Conservation (phyloP, 2,888 invertebrate genomes). For the Acleris sparsana region DNA sequence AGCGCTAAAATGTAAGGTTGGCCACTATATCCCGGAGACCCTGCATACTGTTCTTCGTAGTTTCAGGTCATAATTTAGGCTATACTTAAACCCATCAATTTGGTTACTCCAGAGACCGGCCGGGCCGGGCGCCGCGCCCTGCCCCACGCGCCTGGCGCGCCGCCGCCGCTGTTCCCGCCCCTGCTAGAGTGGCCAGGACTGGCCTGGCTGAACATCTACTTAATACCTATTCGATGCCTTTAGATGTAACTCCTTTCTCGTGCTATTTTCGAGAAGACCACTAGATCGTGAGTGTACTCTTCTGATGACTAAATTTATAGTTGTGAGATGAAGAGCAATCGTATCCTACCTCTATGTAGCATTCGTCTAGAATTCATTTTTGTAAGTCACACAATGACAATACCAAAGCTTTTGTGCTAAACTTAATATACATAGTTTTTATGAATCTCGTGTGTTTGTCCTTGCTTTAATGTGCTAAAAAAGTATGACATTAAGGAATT, state of each 20-base stretch:
- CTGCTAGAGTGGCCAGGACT: conserved; percentile 48
- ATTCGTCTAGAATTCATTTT: conserved; percentile 21
- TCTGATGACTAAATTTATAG: no score
- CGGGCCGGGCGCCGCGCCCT: conserved; percentile 85
- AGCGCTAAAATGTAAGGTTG: no score
- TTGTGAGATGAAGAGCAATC: not conserved
- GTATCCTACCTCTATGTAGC: conserved; percentile 10
- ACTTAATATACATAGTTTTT: conserved; percentile 25
- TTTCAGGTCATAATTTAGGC: no score
- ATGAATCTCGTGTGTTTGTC: conserved; percentile 15
- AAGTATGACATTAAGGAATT: not conserved
- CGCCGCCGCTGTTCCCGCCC: conserved; percentile 82
- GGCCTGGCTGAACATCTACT: no score
- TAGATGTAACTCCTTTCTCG: no score
- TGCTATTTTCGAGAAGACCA: no score
- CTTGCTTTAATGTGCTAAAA: conserved; percentile 2
- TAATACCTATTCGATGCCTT: no score
- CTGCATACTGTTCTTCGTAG: no score
- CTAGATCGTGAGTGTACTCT: no score
- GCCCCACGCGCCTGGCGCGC: conserved; percentile 84
- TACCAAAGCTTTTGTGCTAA: conserved; percentile 13
- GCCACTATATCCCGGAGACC: no score
- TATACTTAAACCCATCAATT: not conserved
- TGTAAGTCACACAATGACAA: not conserved
- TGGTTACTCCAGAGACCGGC: conserved; percentile 74